Percentiles rank a stretch among this genome's conserved stretches.
phyloP scores from a whole-genome alignment of 2,113 vertebrate species.

The Halcyon senegalensis region DNA sequence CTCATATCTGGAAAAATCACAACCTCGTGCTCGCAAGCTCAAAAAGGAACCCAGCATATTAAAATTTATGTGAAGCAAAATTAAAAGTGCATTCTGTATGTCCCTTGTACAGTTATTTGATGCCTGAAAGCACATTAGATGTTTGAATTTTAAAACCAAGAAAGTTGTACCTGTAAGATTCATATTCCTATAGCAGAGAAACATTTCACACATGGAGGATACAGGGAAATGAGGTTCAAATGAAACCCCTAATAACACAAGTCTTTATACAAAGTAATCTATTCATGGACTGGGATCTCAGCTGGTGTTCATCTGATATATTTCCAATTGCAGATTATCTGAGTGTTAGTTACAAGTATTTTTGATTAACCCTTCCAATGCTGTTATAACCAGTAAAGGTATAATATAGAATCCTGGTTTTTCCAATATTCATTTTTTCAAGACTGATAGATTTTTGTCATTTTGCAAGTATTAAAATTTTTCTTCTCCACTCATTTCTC shows the following conservation, averaged over 20 bases:
- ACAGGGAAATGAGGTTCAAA: not conserved
- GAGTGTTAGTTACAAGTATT: not conserved
- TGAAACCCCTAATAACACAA: not conserved
- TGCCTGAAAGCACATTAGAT: not conserved
- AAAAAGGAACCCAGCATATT: not conserved
- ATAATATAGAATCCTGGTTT: not conserved
- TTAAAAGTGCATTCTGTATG: not conserved
- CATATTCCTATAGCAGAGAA: not conserved
- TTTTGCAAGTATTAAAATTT: conserved; percentile 13
- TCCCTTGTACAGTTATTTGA: not conserved
- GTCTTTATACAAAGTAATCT: not conserved
- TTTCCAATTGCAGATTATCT: not conserved
- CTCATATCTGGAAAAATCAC: not conserved
- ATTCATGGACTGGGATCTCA: not conserved
- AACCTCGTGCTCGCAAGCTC: not conserved
- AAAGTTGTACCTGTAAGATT: not conserved
- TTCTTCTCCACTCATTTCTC: conserved; percentile 40
- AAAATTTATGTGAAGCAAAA: not conserved
- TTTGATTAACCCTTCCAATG: not conserved
- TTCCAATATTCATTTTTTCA: not conserved
- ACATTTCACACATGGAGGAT: not conserved
- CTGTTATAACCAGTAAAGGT: not conserved
- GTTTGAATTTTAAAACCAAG: not conserved
- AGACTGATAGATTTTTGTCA: not conserved
- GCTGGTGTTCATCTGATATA: not conserved